These are phyloP conservation scores for Motacilla alba DNA, from an alignment of 2,113 vertebrate genomes.

Conservation along the genomic window DNA sequence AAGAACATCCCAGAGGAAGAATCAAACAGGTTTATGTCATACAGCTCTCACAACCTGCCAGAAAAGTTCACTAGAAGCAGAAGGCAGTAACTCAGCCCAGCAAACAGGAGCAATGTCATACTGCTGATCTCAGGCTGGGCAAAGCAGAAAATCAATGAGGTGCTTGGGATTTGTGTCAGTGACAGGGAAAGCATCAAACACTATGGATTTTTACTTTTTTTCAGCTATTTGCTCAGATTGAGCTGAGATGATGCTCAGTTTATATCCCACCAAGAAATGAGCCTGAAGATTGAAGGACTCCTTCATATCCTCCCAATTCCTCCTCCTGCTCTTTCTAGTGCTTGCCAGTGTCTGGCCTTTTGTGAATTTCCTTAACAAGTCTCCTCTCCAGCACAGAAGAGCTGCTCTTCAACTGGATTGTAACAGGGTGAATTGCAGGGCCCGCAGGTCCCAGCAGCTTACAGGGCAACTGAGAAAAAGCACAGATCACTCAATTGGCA, in stretches of 20 bases:
- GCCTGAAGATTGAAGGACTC: not conserved
- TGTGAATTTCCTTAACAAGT: not conserved
- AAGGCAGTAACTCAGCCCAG: constrained; percentile 23
- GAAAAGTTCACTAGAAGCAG: not conserved
- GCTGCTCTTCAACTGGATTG: not conserved
- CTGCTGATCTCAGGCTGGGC: not conserved
- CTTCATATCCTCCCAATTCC: not conserved
- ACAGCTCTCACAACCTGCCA: not conserved
- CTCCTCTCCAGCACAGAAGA: not conserved
- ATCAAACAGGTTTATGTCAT: not conserved
- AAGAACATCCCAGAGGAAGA: not conserved
- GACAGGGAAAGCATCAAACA: not conserved
- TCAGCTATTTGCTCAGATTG: not conserved
- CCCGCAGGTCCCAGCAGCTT: not conserved
- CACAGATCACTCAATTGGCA: not conserved
- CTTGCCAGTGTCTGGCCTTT: not conserved
- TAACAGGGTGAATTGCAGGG: not conserved
- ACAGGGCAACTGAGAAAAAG: not conserved
- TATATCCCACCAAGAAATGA: not conserved
- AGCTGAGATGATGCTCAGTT: not conserved
- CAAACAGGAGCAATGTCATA: not conserved
- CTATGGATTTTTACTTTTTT: not conserved
- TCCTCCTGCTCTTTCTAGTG: not conserved
- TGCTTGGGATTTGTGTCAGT: constrained; percentile 16
- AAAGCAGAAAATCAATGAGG: constrained; percentile 47